phyloP scores from a whole-genome alignment of 2,113 vertebrate species.

The rabbit (Oryctolagus cuniculus) region mOryCun1.1 NC_091450.1:14521001-14521500 shows the following conservation, averaged over 20 bases:
- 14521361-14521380: background rate
- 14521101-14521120: slow-evolving; percentile 69
- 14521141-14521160: slow-evolving; percentile 36
- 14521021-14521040: slow-evolving; percentile 88
- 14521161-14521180: background rate
- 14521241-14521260: background rate
- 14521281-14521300: background rate
- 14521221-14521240: background rate
- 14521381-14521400: background rate
- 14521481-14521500: background rate
- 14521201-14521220: background rate
- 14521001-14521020: slow-evolving; percentile 80
- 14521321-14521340: background rate
- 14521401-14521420: background rate
- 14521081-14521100: slow-evolving; percentile 77
- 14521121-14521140: slow-evolving; percentile 47
- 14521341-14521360: background rate
- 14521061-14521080: slow-evolving; percentile 75
- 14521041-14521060: slow-evolving; percentile 87
- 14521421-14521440: background rate
- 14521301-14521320: rapidly evolving
- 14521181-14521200: background rate
- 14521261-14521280: background rate
- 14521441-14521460: background rate
- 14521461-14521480: background rate